Base-by-base conservation (phyloP, 2,888 invertebrate genomes). In the Muscina levida region DNA sequence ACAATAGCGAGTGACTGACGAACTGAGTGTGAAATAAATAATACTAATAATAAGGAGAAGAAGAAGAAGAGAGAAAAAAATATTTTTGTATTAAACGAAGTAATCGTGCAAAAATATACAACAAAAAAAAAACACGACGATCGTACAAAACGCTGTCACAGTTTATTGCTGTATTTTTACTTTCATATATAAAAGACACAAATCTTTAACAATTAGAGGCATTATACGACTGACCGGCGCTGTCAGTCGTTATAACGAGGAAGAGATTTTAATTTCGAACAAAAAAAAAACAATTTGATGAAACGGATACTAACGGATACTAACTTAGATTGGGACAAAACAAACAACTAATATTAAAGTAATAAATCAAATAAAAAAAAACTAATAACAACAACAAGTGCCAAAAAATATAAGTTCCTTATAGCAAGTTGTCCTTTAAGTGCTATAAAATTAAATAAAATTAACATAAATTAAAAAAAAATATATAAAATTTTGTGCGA, bases 201-300 rank as follows among this genome's bases (percentile, higher is more conserved):
- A 77, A 72, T 77, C 48, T 81, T 62, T 68, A 65, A 65, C 26
- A 68, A 72, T 72, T 77, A 72, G n/a, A 72, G 37, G 31, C 74
- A 81, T 81, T 81, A 68, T 26, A 77, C 72, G 77, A 67, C 74
- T 81, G 81, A 72, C 68, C 48, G 74, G 67, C 74, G 56, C 59
- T 77, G 77, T 74, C 77, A 75, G 48, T 68, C 72, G 62, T 72
- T 56, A 62, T 53, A 71, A 53, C 11, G 26, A 70, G 59, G 24
- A 48, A 72, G 22, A 56, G 0, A 46, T 67, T 31, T n/a, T n/a
- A n/a, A n/a, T 15, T 13, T 3, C 19, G 22, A 13, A 44, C n/a
- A 44, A 19, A 19, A 48, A 6, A 8, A 48, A 48, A 19, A 48
- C 48, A 72, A 46, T 26, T 15, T n/a, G n/a, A n/a, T n/a, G n/a